phyloP scores from a whole-genome alignment of 1,140 invertebrate genomes.

The Atopsyche davidsoni region DNA sequence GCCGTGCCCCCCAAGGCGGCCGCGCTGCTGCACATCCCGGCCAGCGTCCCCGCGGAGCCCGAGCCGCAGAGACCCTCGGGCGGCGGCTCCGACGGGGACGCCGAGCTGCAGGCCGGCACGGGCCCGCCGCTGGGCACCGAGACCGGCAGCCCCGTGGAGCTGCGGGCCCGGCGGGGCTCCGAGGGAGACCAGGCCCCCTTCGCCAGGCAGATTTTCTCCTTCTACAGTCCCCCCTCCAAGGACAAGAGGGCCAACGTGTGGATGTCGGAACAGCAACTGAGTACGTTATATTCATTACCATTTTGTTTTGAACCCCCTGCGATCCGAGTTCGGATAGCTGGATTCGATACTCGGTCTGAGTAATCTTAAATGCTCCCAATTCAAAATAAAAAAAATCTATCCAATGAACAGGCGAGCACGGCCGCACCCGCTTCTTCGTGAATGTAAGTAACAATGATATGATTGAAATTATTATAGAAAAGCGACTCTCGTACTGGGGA shows the following conservation, averaged over 20 bases:
- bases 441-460: no score
- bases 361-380: no score
- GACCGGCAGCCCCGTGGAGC: conserved; percentile 31
- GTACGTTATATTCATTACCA: conserved; percentile 17
- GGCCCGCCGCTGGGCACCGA: conserved; percentile 26
- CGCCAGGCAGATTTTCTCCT: conserved; percentile 19
- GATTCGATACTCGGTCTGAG: no score
- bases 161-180: conserved; percentile 21
- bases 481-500: no score
- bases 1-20: conserved; percentile 53
- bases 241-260: conserved; percentile 16
- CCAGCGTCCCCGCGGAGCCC: conserved; percentile 1
- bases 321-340: no score
- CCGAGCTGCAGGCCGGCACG: conserved; percentile 34
- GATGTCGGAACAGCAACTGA: conserved; percentile 25
- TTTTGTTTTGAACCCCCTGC: no score
- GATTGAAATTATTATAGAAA: no score
- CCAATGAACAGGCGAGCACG: no score
- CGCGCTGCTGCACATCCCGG: conserved; percentile 50
- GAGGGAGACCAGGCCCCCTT: conserved; percentile 19
- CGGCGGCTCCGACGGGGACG: conserved; percentile 26
- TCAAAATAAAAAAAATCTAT: no score
- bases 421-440: no score
- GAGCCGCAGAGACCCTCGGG: conserved; percentile 2
- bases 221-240: conserved; percentile 25